Base-by-base conservation (phyloP, 1,140 invertebrate genomes). In the Drosophila nikananu region DNA sequence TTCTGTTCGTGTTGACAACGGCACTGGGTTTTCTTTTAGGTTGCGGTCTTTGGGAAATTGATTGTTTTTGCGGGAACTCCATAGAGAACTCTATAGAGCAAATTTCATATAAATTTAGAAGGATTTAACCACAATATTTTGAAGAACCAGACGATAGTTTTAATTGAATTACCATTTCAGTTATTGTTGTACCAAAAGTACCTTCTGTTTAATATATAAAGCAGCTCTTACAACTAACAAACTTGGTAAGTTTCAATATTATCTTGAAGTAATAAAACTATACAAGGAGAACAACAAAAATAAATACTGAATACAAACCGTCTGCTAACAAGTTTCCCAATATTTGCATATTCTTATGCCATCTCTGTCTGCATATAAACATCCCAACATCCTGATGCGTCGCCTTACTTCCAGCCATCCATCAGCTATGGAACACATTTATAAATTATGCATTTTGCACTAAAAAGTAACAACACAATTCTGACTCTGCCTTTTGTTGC, bases 401-500 rank as follows among this genome's bases (percentile, higher is more conserved):
- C 71, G 81, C 67, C 73, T 78, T 48, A 42, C 75, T 63, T 80
- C 44, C 41, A 80, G 46, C 71, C 55, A 61, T 86, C 49, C 77
- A 81, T 86, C 77, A 86, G 55, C 59, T 44, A 42, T 81, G 72
- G 51, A 81, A 46, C 72, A 76, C 81, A 73, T 77, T 81, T 76
- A 87, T 87, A 87, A 87, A 87, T 89, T 81, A 87, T 87, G 60
- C 76, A 87, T 80, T 61, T 75, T 80, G 68, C 76, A 80, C 83
- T 80, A 74, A 87, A 83, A 83, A 87, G 72, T 77, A 83, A 75
- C 67, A 77, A 55, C 58, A 70, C 25, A 63, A 61, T 51, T 58
- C 42, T 12, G 65, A 52, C 72, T 70, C 75, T 82, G 62, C 44
- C 81, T 80, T 82, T 86, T 86, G 75, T 86, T 86, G 66, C 27